Evolutionary conservation across 2,113 vertebrate genomes (phyloP).

Genomic region (Coryphaenoides rupestris): DNA sequence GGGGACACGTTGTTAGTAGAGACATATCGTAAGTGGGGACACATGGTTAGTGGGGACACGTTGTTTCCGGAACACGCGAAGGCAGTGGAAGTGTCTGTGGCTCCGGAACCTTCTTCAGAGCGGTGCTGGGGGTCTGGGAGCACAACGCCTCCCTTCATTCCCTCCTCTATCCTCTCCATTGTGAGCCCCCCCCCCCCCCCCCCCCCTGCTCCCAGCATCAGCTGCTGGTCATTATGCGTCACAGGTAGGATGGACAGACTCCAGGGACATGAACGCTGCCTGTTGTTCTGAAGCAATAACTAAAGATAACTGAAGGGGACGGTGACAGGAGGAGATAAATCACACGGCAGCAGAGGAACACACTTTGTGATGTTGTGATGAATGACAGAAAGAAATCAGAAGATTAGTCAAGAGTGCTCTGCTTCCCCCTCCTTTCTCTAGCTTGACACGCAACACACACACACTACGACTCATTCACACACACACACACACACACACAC

Average conservation of each 20-base stretch:
- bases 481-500: conserved; percentile 5
- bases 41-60: no score
- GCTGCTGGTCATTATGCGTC: conserved; percentile 44
- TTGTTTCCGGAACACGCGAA: conserved; percentile 55
- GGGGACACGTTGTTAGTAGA: no score
- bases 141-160: conserved; percentile 72
- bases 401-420: no score
- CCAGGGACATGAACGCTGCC: no score
- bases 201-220: conserved; percentile 44
- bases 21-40: no score
- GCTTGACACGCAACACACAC: no score
- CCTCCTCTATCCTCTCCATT: conserved; percentile 60
- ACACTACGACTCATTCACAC: no score
- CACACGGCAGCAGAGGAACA: no score
- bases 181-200: conserved; percentile 24
- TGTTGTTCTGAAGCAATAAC: background rate
- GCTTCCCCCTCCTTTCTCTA: no score
- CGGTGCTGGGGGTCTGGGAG: conserved; percentile 39
- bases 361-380: no score
- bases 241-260: conserved; percentile 45
- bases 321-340: background rate
- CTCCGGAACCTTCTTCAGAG: conserved; percentile 57
- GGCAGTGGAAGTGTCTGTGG: conserved; percentile 55
- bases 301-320: background rate
- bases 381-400: no score